These are phyloP conservation scores for Neoscelio sp. DNA, from an alignment of 2,888 invertebrate genomes.

Conservation along the genomic window DNA sequence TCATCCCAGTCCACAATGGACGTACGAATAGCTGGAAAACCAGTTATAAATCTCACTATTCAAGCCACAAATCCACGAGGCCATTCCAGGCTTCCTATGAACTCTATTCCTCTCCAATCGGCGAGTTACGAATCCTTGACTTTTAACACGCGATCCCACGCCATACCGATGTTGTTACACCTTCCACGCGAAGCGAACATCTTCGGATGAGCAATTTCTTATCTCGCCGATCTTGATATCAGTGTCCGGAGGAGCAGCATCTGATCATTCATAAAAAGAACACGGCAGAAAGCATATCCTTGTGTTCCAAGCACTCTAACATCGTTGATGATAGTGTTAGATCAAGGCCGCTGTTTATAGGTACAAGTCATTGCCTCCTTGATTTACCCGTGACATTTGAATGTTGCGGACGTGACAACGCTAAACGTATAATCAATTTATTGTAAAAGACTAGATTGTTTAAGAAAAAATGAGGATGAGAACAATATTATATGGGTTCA, in stretches of 20 bases:
- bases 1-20: background rate
- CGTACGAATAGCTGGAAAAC: background rate
- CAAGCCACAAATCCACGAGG: slow-evolving; percentile 53
- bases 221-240: slow-evolving; percentile 40
- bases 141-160: slow-evolving; percentile 76
- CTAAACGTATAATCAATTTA: slow-evolving; percentile 39
- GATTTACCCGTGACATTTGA: slow-evolving; percentile 62
- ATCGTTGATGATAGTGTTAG: slow-evolving; percentile 21
- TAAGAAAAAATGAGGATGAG: slow-evolving; percentile 11
- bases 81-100: slow-evolving; percentile 48
- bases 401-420: slow-evolving; percentile 58
- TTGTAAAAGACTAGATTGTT: slow-evolving; percentile 19
- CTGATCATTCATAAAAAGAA: slow-evolving; percentile 47
- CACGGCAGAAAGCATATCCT: slow-evolving; percentile 3
- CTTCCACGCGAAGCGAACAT: slow-evolving; percentile 24
- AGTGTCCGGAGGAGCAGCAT: slow-evolving; percentile 44
- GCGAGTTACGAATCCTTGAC: slow-evolving; percentile 76
- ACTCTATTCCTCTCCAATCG: slow-evolving; percentile 30
- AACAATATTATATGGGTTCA: slow-evolving; percentile 22
- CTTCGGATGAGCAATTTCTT: slow-evolving; percentile 34
- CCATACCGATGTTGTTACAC: slow-evolving; percentile 41
- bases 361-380: slow-evolving; percentile 34
- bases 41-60: background rate
- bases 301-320: slow-evolving; percentile 38
- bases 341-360: slow-evolving; percentile 45